Conservation (phyloP, 2,888 invertebrate species). For the Hermaeophaga mercurialis region DNA sequence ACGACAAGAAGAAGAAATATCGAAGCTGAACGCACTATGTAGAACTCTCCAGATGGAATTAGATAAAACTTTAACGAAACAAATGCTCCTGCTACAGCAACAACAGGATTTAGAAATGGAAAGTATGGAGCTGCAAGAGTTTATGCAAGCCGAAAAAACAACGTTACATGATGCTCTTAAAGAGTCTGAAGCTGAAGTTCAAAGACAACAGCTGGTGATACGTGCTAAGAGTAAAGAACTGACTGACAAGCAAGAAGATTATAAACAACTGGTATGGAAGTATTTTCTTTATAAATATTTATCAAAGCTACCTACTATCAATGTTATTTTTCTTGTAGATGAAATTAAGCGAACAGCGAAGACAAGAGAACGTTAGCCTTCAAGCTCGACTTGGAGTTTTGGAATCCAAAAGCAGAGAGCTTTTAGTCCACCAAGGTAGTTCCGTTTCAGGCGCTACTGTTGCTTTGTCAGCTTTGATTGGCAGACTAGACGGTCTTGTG, state of each 20-base stretch:
- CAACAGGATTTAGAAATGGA: conserved; percentile 80
- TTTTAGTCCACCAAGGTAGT: conserved; percentile 71
- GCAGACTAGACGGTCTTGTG: conserved; percentile 72
- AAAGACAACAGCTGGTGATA: conserved; percentile 48
- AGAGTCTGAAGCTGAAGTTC: conserved; percentile 74
- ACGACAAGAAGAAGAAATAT: conserved; percentile 77
- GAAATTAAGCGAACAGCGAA: conserved; percentile 79
- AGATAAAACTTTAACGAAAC: conserved; percentile 70
- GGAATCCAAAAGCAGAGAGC: conserved; percentile 67
- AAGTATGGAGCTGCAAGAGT: conserved; percentile 83
- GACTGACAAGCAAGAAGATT: conserved; percentile 73
- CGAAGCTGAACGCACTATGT: conserved; percentile 71
- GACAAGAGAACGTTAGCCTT: conserved; percentile 70
- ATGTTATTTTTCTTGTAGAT: conserved; percentile 21
- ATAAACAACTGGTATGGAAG: conserved; percentile 67
- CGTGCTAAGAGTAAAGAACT: conserved; percentile 63
- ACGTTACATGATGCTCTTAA: conserved; percentile 78
- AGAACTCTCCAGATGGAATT: conserved; percentile 73
- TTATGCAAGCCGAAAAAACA: conserved; percentile 83
- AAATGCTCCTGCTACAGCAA: conserved; percentile 72
- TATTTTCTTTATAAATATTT: background rate
- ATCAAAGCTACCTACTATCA: background rate
- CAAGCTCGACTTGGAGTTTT: conserved; percentile 68
- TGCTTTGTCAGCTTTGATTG: conserved; percentile 70
- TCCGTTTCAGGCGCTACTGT: conserved; percentile 72